These are phyloP conservation scores for Smittia aterrima DNA, from an alignment of 2,888 invertebrate species.

Conservation along the genomic window DNA sequence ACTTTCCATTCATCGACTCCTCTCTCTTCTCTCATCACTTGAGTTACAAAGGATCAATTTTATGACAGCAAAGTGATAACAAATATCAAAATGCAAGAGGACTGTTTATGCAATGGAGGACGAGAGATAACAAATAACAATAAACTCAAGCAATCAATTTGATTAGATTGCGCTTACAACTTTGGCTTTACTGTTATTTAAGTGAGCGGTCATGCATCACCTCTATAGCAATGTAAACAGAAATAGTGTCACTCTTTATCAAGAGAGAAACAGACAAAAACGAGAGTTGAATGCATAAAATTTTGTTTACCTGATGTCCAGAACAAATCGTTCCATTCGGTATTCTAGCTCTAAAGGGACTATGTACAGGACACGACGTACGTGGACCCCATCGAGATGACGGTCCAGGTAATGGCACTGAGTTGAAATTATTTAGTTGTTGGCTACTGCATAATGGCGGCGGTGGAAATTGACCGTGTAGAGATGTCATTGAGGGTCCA, in stretches of 20 bases:
- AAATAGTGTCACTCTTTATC: no score
- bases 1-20: no score
- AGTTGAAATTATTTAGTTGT: constrained; percentile 49
- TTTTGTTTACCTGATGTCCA: constrained; percentile 54
- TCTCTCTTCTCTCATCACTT: no score
- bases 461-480: constrained; percentile 50
- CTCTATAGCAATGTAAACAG: not conserved
- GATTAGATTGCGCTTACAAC: no score
- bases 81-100: not conserved
- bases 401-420: constrained; percentile 52
- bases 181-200: not conserved
- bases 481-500: constrained; percentile 49
- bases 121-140: not conserved
- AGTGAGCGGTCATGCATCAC: not conserved
- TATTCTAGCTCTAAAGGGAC: constrained; percentile 55
- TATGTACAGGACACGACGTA: constrained; percentile 55
- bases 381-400: constrained; percentile 54
- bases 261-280: no score
- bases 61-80: not conserved
- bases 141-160: no score
- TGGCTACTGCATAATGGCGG: constrained; percentile 54
- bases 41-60: no score
- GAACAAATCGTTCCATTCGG: constrained; percentile 55
- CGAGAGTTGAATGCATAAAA: not conserved
- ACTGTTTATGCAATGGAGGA: not conserved